A percentile compares a stretch with the other conserved stretches of the same genome.
Evolutionary conservation across 2,888 invertebrate genomes (phyloP).

Genomic region (Leptura quadrifasciata): DNA sequence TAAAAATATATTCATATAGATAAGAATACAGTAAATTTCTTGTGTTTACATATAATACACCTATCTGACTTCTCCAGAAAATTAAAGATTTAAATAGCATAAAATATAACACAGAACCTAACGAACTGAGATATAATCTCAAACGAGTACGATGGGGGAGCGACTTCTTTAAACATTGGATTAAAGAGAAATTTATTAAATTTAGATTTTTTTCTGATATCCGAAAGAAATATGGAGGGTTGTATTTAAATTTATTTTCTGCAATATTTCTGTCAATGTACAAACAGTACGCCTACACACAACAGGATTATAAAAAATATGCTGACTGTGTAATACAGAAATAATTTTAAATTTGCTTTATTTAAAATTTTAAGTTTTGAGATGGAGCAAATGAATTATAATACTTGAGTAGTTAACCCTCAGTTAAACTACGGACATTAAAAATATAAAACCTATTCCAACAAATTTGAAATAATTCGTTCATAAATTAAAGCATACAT

Average conservation of each 20-base stretch:
- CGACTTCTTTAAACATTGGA: background rate
- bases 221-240: background rate
- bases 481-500: too few species aligned
- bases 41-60: too few species aligned
- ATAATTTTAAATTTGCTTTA: background rate
- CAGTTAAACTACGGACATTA: background rate
- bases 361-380: background rate
- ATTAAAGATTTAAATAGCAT: too few species aligned
- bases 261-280: background rate
- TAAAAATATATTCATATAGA: too few species aligned
- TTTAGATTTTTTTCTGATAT: background rate
- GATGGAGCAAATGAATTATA: background rate
- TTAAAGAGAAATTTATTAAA: background rate
- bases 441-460: background rate
- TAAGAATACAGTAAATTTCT: too few species aligned
- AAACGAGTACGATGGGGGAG: background rate
- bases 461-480: too few species aligned
- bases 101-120: background rate
- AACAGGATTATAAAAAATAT: background rate
- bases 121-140: background rate
- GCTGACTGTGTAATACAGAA: background rate
- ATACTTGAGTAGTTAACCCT: background rate
- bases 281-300: background rate
- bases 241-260: background rate
- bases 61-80: too few species aligned